Evolutionary conservation across 2,113 vertebrate species (phyloP), one percentile per base, ranked within the genome.

Genomic region (Parus major): DNA sequence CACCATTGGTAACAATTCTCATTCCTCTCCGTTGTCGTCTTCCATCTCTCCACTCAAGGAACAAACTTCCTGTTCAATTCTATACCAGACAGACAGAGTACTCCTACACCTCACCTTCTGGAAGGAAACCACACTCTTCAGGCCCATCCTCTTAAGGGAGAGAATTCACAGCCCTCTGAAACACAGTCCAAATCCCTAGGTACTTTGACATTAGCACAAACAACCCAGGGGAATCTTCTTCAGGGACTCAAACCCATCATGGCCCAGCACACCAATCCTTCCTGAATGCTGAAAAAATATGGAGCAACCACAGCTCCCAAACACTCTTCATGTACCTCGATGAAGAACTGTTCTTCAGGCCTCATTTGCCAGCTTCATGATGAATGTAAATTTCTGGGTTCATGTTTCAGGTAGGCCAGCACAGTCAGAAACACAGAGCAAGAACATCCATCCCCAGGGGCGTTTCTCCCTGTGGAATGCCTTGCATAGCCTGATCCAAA

Each of bases 21-120:
- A 0, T 36, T 36, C 18, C 31, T 44, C 31, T 49, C 16, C 1
- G 1, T 9, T 66, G 2, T 7, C 1, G 0, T 11, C 11, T 31
- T 60, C 20, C 41, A 27, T 31, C 9, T 11, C 10, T 23, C 4
- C 15, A 5, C 12, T 17, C 42, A 3, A 21, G 4, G 5, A 61
- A 9, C 9, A 49, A 57, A 21, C 4, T 33, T 49, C 18, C 29
- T 22, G 31, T 29, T 36, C 25, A 7, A 1, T 9, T 11, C 29
- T 1, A 2, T 35, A 17, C 23, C 13, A 69, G 20, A 47, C 17
- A 7, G 36, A 36, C 21, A 25, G 11, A 42, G 3, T 1, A 8
- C 10, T 5, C 21, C 8, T 39, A 13, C 57, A 44, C 3, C 15
- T 61, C 28, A 16, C 2, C 8, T 14, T 11, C 59, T 28, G 22